Conservation (phyloP, 2,797 vertebrate species). For the Cryptoblepharus egeriae region DNA sequence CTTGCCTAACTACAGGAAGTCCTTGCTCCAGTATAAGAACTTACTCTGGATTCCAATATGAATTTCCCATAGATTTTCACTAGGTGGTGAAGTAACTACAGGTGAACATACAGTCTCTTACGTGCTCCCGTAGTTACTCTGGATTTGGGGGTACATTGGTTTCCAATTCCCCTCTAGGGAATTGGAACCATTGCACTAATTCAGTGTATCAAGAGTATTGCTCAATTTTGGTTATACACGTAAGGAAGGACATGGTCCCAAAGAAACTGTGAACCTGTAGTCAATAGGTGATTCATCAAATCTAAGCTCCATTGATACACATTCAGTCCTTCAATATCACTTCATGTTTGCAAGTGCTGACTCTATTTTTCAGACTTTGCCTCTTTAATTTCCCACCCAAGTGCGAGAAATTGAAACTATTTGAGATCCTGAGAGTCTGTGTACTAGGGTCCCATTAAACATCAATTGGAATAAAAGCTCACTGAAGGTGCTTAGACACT, state of each 20-base stretch:
- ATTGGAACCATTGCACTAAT: neutral
- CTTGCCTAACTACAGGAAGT: too few relatives aligned
- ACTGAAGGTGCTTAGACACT: constrained; percentile 4
- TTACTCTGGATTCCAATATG: too few relatives aligned
- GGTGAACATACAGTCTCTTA: too few relatives aligned
- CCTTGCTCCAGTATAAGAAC: too few relatives aligned
- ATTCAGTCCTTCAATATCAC: neutral
- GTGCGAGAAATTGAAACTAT: constrained; percentile 9
- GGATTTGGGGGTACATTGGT: too few relatives aligned
- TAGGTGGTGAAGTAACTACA: too few relatives aligned
- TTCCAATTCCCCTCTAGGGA: too few relatives aligned
- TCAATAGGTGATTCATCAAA: neutral
- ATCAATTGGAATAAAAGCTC: neutral
- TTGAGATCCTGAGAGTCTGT: neutral
- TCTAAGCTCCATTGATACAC: neutral
- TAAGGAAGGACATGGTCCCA: neutral
- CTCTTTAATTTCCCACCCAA: constrained; percentile 41
- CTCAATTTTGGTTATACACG: neutral
- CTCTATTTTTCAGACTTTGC: constrained; percentile 47
- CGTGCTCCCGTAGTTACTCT: too few relatives aligned
- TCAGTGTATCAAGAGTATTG: neutral
- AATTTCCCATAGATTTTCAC: too few relatives aligned
- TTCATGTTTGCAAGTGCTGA: constrained; percentile 23
- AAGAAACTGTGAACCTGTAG: neutral
- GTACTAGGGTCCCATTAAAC: constrained; percentile 14